Evolutionary conservation across 1,140 invertebrate species (phyloP).

Genomic region (Aphelinus atriplicis): DNA sequence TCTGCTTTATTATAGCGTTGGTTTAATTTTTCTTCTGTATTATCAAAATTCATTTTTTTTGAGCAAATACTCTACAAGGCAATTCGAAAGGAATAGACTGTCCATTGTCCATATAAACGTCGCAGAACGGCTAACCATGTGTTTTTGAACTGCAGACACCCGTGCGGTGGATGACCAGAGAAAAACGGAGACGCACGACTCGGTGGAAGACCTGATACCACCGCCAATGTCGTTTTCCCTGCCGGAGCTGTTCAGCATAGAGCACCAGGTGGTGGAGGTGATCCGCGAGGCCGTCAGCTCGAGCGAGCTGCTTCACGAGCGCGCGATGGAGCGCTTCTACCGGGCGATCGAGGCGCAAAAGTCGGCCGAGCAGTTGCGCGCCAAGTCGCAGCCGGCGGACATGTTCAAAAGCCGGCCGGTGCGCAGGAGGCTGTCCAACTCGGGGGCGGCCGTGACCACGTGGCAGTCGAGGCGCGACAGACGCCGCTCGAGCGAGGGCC

Average conservation of each 20-base stretch:
- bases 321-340: constrained; percentile 81
- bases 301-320: constrained; percentile 81
- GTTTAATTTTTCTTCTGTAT: too few species aligned
- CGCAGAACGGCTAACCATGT: too few species aligned
- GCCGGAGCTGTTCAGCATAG: constrained; percentile 74
- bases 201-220: constrained; percentile 69
- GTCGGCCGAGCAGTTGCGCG: constrained; percentile 59
- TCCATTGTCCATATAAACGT: too few species aligned
- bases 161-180: constrained; percentile 30
- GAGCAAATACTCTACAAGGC: too few species aligned
- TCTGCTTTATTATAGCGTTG: too few species aligned
- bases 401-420: constrained; percentile 24
- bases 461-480: constrained; percentile 55
- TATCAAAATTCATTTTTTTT: too few species aligned
- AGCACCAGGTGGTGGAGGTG: constrained; percentile 58
- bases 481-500: constrained; percentile 58
- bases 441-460: constrained; percentile 42
- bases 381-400: too few species aligned
- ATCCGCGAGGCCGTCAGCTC: constrained; percentile 81
- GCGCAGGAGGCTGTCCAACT: constrained; percentile 52
- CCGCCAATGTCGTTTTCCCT: constrained; percentile 83
- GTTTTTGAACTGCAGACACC: constrained; percentile 3
- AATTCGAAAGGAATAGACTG: too few species aligned
- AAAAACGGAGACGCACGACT: constrained; percentile 36
- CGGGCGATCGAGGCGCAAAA: constrained; percentile 78